phyloP scores from a whole-genome alignment of 2,888 invertebrate species.

The Masnerella sp. region DNA sequence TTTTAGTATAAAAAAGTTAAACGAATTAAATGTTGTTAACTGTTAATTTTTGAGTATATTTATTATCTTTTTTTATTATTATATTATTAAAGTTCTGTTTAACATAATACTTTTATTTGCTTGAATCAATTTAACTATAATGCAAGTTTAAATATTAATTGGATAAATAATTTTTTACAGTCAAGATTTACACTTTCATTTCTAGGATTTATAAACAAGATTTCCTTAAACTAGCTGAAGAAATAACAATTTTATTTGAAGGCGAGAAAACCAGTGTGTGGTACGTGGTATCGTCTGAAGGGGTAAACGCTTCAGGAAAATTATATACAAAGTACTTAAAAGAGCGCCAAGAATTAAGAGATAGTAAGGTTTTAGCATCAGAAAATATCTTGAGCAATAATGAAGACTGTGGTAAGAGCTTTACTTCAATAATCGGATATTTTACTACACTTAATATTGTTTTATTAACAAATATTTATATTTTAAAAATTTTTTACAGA shows the following conservation, averaged over 20 bases:
- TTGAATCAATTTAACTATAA: background rate
- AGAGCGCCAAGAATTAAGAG: slow-evolving; percentile 12
- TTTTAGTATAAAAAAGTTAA: no score
- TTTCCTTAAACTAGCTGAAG: background rate
- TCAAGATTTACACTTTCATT: background rate
- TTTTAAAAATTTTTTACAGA: slow-evolving; percentile 16
- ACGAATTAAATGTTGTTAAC: no score
- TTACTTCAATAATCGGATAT: background rate
- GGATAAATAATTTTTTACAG: background rate
- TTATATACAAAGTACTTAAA: slow-evolving; percentile 10
- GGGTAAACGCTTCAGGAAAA: slow-evolving; percentile 11
- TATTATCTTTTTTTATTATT: background rate
- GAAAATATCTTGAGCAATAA: slow-evolving; percentile 1
- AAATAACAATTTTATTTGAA: slow-evolving; percentile 6
- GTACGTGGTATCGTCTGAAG: background rate
- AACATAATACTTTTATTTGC: no score
- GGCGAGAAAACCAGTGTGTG: slow-evolving; percentile 7
- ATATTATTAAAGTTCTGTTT: no score
- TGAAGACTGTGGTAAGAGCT: background rate
- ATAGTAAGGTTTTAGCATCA: background rate
- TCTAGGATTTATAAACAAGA: slow-evolving; percentile 6
- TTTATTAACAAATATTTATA: background rate
- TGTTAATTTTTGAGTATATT: no score
- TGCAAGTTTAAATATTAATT: background rate
- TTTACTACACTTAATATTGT: background rate